Base-by-base conservation (phyloP, 2,113 vertebrate species). In the Lichenostomus cassidix region DNA sequence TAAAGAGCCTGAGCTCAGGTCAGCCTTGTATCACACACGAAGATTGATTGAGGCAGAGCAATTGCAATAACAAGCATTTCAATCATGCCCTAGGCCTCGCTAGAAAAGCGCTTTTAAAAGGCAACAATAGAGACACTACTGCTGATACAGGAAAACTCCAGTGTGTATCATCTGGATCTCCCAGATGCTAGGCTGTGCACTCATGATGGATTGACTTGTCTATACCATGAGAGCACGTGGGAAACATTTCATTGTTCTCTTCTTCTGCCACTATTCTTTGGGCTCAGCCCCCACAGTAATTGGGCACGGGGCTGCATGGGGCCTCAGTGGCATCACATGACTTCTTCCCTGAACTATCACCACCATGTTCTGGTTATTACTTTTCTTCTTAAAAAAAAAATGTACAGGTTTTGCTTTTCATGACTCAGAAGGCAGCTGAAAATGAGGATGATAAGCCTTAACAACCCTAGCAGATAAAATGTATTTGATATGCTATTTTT, bases 171-270 rank as follows among this genome's bases (percentile, higher is more conserved):
- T 96, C 95, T 96, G 95, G 93, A 67, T 85, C 93, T 96, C 96
- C 97, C 97, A 97, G 97, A 96, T 97, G 96, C 73, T 42, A 42
- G 52, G 88, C 86, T 79, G 83, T 81, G 85, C 35, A 1, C 80
- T 87, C 49, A 65, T 97, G 97, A 98, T 98, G 96, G 95, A 98
- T 97, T 81, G 97, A 96, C 97, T 97, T 93, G 92, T 87, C 93
- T 92, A 49, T 83, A 94, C 92, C 95, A 92, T 1, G 33, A 62
- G 28, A 64, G 33, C 90, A 96, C 18, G 4, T 68, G 83, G 92
- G 82, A 91, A 89, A 90, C 53, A 59, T 25, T 80, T 91, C 82
- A 97, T 98, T 98, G 98, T 97, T 96, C 85, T 85, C 1, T 4
- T 89, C 81, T 88, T 67, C 93, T 97, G 64, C 41, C 80, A 44